phyloP scores from a whole-genome alignment of 2,797 vertebrate species.

The Cyprinella venusta region DNA sequence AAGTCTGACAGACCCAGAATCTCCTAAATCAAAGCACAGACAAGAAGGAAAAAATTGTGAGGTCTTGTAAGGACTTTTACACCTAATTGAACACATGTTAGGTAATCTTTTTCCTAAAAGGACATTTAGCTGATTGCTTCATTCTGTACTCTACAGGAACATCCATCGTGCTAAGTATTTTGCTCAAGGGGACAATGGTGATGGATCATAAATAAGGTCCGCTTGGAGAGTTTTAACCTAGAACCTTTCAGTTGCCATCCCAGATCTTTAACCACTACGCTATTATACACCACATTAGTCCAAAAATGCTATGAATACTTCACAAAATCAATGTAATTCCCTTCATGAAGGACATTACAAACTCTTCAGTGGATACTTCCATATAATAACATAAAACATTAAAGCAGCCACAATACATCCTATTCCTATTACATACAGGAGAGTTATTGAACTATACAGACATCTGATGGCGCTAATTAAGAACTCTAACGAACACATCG shows the following conservation, averaged over 20 bases:
- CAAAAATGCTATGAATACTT: slow-evolving; percentile 16
- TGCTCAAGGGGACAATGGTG: neutral
- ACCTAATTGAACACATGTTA: neutral
- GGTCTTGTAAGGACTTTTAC: neutral
- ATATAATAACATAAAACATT: neutral
- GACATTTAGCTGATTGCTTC: neutral
- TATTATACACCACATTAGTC: slow-evolving; percentile 29
- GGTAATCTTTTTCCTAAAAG: neutral
- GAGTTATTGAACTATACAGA: neutral
- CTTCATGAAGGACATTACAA: slow-evolving; percentile 10
- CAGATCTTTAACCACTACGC: neutral
- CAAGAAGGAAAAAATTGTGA: neutral
- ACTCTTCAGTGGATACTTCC: neutral
- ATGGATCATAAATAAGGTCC: slow-evolving; percentile 26
- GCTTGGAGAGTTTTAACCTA: slow-evolving; percentile 3
- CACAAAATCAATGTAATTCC: slow-evolving; percentile 3
- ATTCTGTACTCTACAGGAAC: neutral
- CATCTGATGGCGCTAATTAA: neutral
- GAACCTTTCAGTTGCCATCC: neutral
- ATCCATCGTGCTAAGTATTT: neutral
- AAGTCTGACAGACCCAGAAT: slow-evolving; percentile 80
- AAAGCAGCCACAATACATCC: slow-evolving; percentile 7
- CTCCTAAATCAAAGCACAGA: slow-evolving; percentile 75
- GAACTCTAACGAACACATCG: neutral
- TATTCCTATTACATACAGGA: slow-evolving; percentile 9